Evolutionary conservation across 2,797 vertebrate genomes (phyloP), one percentile per base, ranked within the genome.

Genomic region (Emys orbicularis): DNA sequence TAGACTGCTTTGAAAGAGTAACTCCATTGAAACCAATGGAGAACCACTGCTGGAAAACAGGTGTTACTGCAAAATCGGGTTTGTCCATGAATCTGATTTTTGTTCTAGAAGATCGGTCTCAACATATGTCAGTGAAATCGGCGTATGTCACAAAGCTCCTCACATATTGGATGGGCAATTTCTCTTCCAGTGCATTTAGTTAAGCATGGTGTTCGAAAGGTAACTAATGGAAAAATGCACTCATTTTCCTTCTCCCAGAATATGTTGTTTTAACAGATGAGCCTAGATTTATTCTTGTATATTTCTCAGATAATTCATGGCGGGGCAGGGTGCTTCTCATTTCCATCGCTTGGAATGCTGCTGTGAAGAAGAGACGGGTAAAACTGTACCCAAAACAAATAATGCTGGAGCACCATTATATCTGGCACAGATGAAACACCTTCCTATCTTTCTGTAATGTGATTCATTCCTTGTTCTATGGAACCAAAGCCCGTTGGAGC

Each of bases 391-490:
- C 19, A 72, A 27, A 41, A 8, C 23, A 41, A 95, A 97, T 90
- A 94, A 82, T 85, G 88, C 50, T 94, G 19, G 52, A 81, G 87
- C 12, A 31, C 79, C 93, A 59, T 92, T 94, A 31, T 76, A n/a
- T 86, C 0, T 6, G 95, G 89, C 54, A 84, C 87, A 87, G 77
- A 91, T 12, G 50, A 93, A 83, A 65, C 31, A 59, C 85, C 84
- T 90, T 87, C 93, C 72, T 92, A 86, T 83, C 90, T 94, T 95
- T 83, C 92, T 27, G 1, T 95, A 84, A 90, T 96, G 86, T 88
- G 93, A 96, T 94, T 86, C 90, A 87, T 95, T 94, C 88, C 87
- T 77, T 94, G 82, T 87, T 95, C 84, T 87, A 81, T 87, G 90
- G 50, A 90, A 95, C 89, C 89, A 90, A 96, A 90, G 96, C 47